Conservation (phyloP, 1,140 invertebrate species). For the Saxidomus purpurata region DNA sequence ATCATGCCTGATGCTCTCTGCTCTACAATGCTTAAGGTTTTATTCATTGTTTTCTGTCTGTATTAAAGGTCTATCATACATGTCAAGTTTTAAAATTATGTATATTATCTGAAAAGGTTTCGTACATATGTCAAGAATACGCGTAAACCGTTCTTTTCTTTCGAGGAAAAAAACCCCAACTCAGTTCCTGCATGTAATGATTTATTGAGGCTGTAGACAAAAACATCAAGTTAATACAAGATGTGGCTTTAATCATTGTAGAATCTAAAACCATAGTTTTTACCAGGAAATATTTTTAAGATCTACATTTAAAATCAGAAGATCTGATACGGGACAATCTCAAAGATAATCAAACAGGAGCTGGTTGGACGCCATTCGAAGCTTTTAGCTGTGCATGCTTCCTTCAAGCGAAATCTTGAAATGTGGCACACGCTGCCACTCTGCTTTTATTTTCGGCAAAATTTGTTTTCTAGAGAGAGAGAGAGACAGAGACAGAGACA, state of each 20-base stretch:
- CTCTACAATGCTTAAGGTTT: no score
- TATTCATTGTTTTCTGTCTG: no score
- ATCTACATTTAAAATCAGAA: conserved; percentile 29
- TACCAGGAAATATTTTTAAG: not conserved
- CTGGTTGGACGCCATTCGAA: conserved; percentile 3
- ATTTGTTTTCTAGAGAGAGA: no score
- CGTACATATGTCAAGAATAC: not conserved
- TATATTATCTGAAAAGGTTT: not conserved
- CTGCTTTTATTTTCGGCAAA: not conserved
- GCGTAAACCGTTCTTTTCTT: not conserved
- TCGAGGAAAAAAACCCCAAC: not conserved
- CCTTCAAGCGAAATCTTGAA: not conserved
- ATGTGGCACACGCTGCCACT: conserved; percentile 21
- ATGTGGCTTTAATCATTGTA: not conserved
- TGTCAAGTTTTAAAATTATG: not conserved
- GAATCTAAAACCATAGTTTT: conserved; percentile 12
- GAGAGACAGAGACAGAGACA: no score
- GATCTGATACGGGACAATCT: conserved; percentile 22
- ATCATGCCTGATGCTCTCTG: not conserved
- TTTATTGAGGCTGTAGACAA: conserved; percentile 1
- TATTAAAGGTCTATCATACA: not conserved
- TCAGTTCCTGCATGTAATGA: not conserved
- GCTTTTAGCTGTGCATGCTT: conserved; percentile 19
- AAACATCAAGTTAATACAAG: not conserved
- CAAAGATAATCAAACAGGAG: conserved; percentile 29